A percentile compares a stretch with the other conserved stretches of the same genome.
phyloP scores from a whole-genome alignment of 2,797 vertebrate species.

The Diceros bicornis region DNA sequence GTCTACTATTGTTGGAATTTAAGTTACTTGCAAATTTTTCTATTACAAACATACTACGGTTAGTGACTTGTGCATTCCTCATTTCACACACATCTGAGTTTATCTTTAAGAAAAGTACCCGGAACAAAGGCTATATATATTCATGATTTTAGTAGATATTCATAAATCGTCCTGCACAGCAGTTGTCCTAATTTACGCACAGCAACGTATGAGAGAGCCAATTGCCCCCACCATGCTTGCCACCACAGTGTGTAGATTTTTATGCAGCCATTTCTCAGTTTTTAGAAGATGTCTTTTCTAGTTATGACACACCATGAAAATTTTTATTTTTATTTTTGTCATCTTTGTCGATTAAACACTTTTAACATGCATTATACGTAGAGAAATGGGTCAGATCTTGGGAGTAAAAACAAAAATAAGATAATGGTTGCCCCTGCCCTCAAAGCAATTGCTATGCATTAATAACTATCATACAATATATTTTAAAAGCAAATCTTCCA shows the following conservation, averaged over 20 bases:
- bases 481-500: conserved; percentile 3
- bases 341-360: neutral
- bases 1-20: neutral
- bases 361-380: neutral
- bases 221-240: neutral
- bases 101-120: neutral
- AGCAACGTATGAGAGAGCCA: neutral
- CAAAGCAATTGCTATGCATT: neutral
- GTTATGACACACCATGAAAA: neutral
- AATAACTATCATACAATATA: neutral
- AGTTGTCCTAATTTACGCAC: neutral
- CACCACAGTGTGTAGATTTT: neutral
- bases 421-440: neutral
- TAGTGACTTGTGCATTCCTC: neutral
- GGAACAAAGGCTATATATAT: neutral
- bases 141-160: neutral
- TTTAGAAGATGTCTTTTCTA: conserved; percentile 20
- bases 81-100: neutral
- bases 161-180: neutral
- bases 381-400: neutral
- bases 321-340: neutral
- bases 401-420: neutral
- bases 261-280: neutral
- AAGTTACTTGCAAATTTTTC: neutral
- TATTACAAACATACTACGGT: neutral